A percentile compares a stretch with the other conserved stretches of the same genome.
Evolutionary conservation across 2,797 vertebrate genomes (phyloP).

Genomic region (Micrastur ruficollis): DNA sequence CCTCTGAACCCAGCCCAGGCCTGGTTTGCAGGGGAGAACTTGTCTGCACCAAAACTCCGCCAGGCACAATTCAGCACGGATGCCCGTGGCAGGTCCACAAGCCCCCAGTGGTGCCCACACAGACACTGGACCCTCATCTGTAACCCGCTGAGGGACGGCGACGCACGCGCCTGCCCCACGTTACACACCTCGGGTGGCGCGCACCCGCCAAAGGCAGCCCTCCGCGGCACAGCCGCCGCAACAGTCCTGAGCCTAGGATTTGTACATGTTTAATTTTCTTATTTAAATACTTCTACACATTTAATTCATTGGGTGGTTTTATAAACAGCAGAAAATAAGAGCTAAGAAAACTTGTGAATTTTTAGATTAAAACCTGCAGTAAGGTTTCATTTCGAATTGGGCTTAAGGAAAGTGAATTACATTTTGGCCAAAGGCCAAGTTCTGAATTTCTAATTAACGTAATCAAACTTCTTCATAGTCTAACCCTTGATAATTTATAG

Average conservation of each 20-base stretch:
- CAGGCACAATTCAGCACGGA: neutral
- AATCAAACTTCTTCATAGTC: constrained; percentile 18
- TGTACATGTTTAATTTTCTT: neutral
- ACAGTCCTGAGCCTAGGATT: no score
- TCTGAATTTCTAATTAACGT: constrained; percentile 42
- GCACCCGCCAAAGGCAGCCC: neutral
- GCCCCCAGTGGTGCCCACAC: neutral
- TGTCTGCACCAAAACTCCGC: neutral
- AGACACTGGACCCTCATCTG: neutral
- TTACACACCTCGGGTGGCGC: no score
- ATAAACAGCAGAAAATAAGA: neutral
- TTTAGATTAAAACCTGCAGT: neutral
- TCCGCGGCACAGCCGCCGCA: neutral
- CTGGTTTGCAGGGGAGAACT: neutral
- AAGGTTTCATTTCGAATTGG: neutral
- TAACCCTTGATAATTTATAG: constrained; percentile 10
- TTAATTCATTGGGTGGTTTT: neutral
- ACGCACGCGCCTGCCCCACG: neutral
- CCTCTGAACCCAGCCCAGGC: neutral
- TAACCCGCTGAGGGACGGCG: neutral
- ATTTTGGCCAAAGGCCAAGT: constrained; percentile 39
- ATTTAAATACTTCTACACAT: neutral
- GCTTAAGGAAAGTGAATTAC: neutral
- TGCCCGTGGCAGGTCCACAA: neutral
- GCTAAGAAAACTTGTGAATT: neutral